These are phyloP conservation scores for Orbicella faveolata DNA, from an alignment of 64 coral and sea anemone species.

Conservation along the genomic window DNA sequence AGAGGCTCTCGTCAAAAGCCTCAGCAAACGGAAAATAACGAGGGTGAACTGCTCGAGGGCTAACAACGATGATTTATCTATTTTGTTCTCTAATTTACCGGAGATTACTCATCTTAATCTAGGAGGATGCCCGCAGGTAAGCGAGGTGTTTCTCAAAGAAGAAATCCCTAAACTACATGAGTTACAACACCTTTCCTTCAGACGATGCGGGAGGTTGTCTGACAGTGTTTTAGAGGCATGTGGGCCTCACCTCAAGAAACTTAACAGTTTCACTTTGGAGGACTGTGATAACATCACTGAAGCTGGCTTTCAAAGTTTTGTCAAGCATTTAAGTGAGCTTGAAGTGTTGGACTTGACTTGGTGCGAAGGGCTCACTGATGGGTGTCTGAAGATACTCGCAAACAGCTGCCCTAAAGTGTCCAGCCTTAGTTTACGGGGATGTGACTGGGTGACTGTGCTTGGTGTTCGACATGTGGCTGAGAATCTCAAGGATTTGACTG, in stretches of 20 bases:
- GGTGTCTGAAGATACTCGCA: slow-evolving; percentile 66
- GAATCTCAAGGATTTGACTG: slow-evolving; percentile 59
- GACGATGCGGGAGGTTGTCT: slow-evolving; percentile 77
- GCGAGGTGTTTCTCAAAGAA: slow-evolving; percentile 74
- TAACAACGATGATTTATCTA: slow-evolving; percentile 67
- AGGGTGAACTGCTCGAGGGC: slow-evolving; percentile 67
- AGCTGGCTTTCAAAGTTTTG: slow-evolving; percentile 64
- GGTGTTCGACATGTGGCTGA: slow-evolving; percentile 60
- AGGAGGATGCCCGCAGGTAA: slow-evolving; percentile 82
- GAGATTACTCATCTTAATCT: slow-evolving; percentile 78
- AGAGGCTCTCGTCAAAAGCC: slow-evolving; percentile 64
- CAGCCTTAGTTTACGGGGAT: slow-evolving; percentile 64
- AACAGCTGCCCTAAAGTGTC: slow-evolving; percentile 62
- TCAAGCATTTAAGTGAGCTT: slow-evolving; percentile 65
- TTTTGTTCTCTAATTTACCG: slow-evolving; percentile 70
- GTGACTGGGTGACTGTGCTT: slow-evolving; percentile 81
- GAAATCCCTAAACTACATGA: slow-evolving; percentile 60
- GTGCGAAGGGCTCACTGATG: slow-evolving; percentile 79
- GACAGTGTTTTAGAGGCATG: slow-evolving; percentile 84
- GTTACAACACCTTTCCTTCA: slow-evolving; percentile 81
- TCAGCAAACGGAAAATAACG: slow-evolving; percentile 80
- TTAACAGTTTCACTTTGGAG: slow-evolving; percentile 78
- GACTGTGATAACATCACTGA: slow-evolving; percentile 91
- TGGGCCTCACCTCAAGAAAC: slow-evolving; percentile 62
- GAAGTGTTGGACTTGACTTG: slow-evolving; percentile 85